Conservation (phyloP, 2,113 vertebrate species). For the Ursus arctos region DNA sequence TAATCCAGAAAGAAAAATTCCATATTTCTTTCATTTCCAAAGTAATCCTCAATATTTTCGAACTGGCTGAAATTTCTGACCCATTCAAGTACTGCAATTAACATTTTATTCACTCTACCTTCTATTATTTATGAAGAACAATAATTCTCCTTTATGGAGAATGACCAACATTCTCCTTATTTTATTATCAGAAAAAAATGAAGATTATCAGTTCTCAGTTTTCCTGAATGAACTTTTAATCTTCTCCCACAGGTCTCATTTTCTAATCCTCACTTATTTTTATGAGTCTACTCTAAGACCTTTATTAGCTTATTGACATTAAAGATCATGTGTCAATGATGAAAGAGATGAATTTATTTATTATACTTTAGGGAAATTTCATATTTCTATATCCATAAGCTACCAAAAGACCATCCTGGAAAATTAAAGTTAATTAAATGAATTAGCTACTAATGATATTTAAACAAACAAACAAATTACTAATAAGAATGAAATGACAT, state of each 20-base stretch:
- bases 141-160: not conserved
- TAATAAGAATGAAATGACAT: constrained; percentile 28
- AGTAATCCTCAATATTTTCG: not conserved
- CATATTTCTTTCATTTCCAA: not conserved
- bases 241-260: not conserved
- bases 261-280: constrained; percentile 14
- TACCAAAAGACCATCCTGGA: not conserved
- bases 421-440: constrained; percentile 1
- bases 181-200: not conserved
- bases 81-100: not conserved
- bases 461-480: constrained; percentile 49
- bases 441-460: not conserved
- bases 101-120: not conserved
- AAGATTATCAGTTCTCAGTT: not conserved
- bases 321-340: not conserved
- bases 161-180: constrained; percentile 15
- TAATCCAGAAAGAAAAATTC: not conserved
- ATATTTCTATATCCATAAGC: not conserved
- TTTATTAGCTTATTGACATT: constrained; percentile 22
- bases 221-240: not conserved
- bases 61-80: not conserved
- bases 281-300: not conserved
- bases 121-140: not conserved
- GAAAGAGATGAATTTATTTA: not conserved
- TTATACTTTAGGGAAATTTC: not conserved